Percentiles rank a stretch among this genome's conserved stretches.
These are phyloP conservation scores for Chiloscyllium plagiosum DNA, from an alignment of 2,113 vertebrate genomes.

Conservation along the genomic window DNA sequence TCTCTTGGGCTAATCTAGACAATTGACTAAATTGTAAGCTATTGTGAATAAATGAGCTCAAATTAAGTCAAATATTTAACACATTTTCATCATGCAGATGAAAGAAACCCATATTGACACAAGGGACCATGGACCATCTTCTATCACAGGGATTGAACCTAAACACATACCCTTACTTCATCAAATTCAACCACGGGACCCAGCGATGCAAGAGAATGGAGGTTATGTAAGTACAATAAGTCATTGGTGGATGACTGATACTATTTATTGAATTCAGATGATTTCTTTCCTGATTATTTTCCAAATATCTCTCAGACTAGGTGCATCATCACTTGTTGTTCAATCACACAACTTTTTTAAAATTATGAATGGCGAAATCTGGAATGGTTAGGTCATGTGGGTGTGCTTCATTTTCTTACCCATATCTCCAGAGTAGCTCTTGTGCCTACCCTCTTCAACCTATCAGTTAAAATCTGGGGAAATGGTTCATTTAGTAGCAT, in stretches of 20 bases:
- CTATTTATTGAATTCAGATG: neutral
- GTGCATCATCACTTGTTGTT: neutral
- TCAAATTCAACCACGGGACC: conserved; percentile 15
- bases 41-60: neutral
- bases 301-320: neutral
- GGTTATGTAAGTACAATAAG: conserved; percentile 21
- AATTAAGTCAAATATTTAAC: neutral
- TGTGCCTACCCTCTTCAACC: neutral
- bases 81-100: neutral
- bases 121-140: neutral
- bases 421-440: neutral
- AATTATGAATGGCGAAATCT: neutral
- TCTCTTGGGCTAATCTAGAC: neutral
- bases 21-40: neutral
- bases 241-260: neutral
- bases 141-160: conserved; percentile 11
- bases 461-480: neutral
- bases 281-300: neutral
- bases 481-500: neutral
- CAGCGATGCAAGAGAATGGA: neutral
- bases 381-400: neutral
- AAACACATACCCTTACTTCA: neutral
- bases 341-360: neutral
- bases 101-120: conserved; percentile 23
- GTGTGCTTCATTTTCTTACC: neutral